Base-by-base conservation (phyloP, 1,140 invertebrate species). In the Leptestheria dahalacensis region DNA sequence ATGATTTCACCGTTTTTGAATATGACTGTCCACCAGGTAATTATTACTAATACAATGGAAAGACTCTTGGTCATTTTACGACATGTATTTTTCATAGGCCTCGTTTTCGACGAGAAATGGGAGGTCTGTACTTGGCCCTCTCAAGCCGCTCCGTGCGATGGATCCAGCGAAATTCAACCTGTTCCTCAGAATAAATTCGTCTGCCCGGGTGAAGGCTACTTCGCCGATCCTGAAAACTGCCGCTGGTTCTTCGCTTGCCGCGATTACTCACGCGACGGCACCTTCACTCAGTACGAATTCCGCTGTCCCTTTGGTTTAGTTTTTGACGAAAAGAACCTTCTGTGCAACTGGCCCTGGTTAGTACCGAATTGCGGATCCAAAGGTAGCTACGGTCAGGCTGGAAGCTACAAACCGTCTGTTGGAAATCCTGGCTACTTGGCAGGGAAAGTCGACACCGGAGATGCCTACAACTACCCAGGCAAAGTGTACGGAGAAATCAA, bases 101-200 rank as follows among this genome's bases (percentile, higher is more conserved):
- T 88, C 18, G 82, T 84, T 1, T 89, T 88, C 67, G 86, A 89
- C 67, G 82, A 85, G 58, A 71, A 76, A 20, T 83, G 81, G 60
- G 85, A 86, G 69, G 84, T 88, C 48, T 90, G 87, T 65, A 85
- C 86, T 10, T 88, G 86, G 86, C 86, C 86, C 11, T 76, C 83
- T 0, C 72, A 82, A 68, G 80, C 82, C 4, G 78, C 81, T 3
- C 79, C 85, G 3, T 89, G 86, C 68, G 79, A 69, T 56, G 73
- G 61, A 69, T 77, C 29, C 73, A 83, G 68, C 82, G 72, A 74
- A 63, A 68, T 74, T 20, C 84, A 70, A 66, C 78, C 48, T 80
- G 84, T 72, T 78, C 83, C 24, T 66, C 75, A 64, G 72, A 79
- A 71, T 77, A 82, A 78, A 68, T 72, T 70, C 59, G 24, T 67